Evolutionary conservation across 2,797 vertebrate genomes (phyloP).

Genomic region (Amazona ochrocephala): DNA sequence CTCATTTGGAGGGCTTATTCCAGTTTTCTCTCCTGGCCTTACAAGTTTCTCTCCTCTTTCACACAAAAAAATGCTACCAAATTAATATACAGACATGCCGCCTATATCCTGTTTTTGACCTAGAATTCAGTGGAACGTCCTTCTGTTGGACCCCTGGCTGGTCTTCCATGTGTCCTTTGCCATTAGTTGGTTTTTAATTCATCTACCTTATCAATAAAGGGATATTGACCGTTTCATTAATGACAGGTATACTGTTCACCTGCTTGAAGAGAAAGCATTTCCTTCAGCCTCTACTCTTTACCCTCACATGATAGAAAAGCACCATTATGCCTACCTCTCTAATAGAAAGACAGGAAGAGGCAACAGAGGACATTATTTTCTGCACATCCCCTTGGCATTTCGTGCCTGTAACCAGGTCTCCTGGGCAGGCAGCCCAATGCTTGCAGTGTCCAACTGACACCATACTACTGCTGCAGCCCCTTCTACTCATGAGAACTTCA

Average conservation of each 20-base stretch:
- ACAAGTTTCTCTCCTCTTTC: neutral
- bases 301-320: neutral
- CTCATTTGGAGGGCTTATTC: neutral
- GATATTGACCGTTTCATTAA: neutral
- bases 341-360: neutral
- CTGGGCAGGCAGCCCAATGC: rapidly evolving
- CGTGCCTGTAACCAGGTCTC: neutral
- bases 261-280: neutral
- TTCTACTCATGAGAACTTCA: rapidly evolving
- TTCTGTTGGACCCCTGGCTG: neutral
- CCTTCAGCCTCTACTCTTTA: neutral
- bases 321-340: neutral
- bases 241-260: neutral
- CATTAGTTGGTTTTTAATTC: neutral
- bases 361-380: neutral
- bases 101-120: neutral
- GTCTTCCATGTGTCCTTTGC: neutral
- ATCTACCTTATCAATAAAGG: neutral
- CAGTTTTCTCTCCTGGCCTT: neutral
- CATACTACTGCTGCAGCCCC: rapidly evolving
- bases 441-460: neutral
- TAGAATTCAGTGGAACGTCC: neutral
- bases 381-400: neutral
- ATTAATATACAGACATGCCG: neutral
- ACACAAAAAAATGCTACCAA: neutral